Percentiles rank a stretch among this genome's conserved stretches.
phyloP scores from a whole-genome alignment of 2,113 vertebrate species.

The Stercorarius parasiticus region DNA sequence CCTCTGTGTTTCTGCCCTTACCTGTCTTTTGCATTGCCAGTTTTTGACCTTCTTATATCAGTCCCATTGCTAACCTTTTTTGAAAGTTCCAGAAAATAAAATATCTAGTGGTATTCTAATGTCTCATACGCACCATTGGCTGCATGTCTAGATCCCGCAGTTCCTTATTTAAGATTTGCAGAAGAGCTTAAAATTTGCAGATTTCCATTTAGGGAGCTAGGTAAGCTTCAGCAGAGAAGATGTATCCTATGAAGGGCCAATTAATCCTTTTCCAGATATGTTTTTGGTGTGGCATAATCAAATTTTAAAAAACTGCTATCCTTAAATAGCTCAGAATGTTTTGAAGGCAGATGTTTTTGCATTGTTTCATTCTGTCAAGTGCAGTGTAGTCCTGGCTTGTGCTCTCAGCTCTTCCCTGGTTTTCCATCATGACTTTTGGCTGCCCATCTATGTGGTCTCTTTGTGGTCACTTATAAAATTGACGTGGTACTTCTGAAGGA shows the following conservation, averaged over 20 bases:
- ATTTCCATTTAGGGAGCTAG: neutral
- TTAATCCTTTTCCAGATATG: neutral
- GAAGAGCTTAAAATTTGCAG: no score
- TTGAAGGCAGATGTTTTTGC: neutral
- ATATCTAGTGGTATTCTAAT: neutral
- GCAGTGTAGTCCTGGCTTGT: neutral
- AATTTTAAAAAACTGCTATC: neutral
- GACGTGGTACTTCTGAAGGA: neutral
- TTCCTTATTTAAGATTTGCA: neutral
- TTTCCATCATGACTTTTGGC: neutral
- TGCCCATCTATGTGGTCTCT: neutral
- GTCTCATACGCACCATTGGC: neutral
- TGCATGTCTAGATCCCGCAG: neutral
- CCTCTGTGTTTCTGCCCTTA: neutral
- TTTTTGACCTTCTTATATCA: neutral
- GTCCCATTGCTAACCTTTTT: neutral
- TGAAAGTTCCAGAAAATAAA: neutral
- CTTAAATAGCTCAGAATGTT: neutral
- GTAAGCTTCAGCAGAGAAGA: neutral
- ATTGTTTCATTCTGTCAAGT: neutral
- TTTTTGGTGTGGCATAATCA: neutral
- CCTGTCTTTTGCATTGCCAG: neutral
- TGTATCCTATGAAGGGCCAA: neutral
- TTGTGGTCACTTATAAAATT: neutral
- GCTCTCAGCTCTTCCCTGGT: neutral